A percentile compares a stretch with the other conserved stretches of the same genome.
Evolutionary conservation across 2,113 vertebrate genomes (phyloP).

Genomic region (Campylorhamphus procurvoides): DNA sequence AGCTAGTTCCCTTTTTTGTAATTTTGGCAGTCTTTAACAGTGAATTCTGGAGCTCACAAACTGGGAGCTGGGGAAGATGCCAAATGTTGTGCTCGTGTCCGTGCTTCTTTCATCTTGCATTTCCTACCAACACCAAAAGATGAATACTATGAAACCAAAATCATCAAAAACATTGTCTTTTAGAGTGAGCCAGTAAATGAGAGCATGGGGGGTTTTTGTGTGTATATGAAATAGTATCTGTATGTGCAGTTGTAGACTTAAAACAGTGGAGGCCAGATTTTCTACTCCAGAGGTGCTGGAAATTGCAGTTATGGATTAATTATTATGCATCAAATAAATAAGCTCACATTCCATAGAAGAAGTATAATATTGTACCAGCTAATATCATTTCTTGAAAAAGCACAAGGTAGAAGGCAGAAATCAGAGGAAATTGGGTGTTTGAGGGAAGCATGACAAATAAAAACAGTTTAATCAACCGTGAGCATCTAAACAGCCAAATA

Average conservation of each 20-base stretch:
- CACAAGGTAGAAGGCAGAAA: not conserved
- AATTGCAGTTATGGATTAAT: not conserved
- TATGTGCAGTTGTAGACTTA: not conserved
- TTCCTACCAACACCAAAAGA: not conserved
- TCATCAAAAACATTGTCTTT: not conserved
- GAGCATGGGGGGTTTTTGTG: fast-evolving
- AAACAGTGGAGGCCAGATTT: not conserved
- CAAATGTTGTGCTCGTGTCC: not conserved
- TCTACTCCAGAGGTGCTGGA: not conserved
- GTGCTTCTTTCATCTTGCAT: fast-evolving
- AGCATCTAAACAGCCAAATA: not conserved
- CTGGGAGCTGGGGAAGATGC: fast-evolving
- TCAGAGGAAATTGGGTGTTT: not conserved
- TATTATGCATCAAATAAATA: not conserved
- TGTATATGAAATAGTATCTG: fast-evolving
- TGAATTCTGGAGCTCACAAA: not conserved
- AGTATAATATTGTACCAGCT: not conserved
- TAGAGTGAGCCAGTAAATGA: not conserved
- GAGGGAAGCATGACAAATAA: not conserved
- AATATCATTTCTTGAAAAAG: not conserved
- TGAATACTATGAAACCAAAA: not conserved
- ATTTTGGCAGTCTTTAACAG: not conserved
- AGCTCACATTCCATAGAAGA: not conserved
- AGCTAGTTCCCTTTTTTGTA: not conserved
- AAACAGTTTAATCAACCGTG: not conserved